Base-by-base conservation (phyloP, 2,888 invertebrate genomes). In the Melolontha melolontha region DNA sequence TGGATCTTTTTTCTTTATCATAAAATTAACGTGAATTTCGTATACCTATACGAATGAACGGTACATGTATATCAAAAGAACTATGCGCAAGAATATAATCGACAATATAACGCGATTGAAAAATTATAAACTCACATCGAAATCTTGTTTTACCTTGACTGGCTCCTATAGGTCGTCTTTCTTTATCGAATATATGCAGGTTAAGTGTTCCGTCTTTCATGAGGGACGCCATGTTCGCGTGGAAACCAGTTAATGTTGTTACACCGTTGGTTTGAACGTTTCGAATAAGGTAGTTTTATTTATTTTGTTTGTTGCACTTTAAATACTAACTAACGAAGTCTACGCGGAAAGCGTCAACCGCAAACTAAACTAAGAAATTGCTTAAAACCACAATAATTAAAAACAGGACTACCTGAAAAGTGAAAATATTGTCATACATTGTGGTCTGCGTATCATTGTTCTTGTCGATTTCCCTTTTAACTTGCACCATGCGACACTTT, bases 391-490 rank as follows among this genome's bases (percentile, higher is more conserved):
- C 59, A 62, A 62, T 47, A 62, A 47, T 62, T 47, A 62, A 47
- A 62, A 49, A 34, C 5, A 14, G 11, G 40, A 54, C 65, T 79
- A 78, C 78, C 79, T 78, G 77, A 79, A 80, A 79, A 80, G 79
- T 79, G 79, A 80, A 80, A 80, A 68, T 64, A 68, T 63, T 68
- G 52, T 49, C 49, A 22, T 49, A 41, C n/a, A 49, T 59, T 66
- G 66, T 41, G 66, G 66, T 59, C 50, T 50, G 27, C 27, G 11
- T 16, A 6, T 39, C 22, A 52, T 64, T 64, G 52, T 64, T 51
- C 51, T 51, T 65, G 52, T n/a, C 65, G 65, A 65, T 65, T 65
- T 54, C 65, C 67, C 72, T 71, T 70, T 72, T 68, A n/a, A 51
- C 64, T 73, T 42, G 12, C 67, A 50, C 8, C 29, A 17, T 16